Base-by-base conservation (phyloP, 2,113 vertebrate genomes). In the Callipepla squamata region DNA sequence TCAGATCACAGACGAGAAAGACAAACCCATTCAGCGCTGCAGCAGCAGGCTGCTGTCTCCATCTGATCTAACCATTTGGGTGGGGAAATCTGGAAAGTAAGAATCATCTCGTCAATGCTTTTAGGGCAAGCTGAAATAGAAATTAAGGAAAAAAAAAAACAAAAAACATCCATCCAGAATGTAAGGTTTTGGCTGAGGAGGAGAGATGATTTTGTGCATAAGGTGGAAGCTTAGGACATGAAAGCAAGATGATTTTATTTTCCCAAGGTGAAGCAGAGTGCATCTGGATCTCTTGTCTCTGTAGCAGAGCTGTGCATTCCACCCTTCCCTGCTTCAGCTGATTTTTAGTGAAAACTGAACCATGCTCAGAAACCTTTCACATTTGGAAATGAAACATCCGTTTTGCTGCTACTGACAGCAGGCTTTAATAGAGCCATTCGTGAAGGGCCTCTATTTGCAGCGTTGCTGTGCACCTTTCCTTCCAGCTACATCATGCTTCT, bases 21-120 rank as follows among this genome's bases (percentile, higher is more conserved):
- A 7, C 1, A 0, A 72, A 65, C 26, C 0, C 13, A 36, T 16
- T 23, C 6, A 23, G 44, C 4, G 12, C 13, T 53, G 4, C 30
- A 59, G 28, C 40, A 73, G 70, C 47, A 44, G 53, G 25, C 1
- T 0, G 32, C 32, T 58, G 55, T 34, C 12, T 55, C 38, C 51
- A 34, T 30, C 67, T 13, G 22, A 69, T 40, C 1, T 13, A 80
- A 70, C 3, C 8, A 38, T 15, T 74, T 47, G 30, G 9, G 11
- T n/a, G 16, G 23, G 30, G 32, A 55, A 70, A 58, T 80, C 7
- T 30, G 59, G 53, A 50, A 87, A 70, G 34, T 15, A 80, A 93
- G 80, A 30, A 58, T 3, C 16, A 55, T 2, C 18, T n/a, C 21
- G 50, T 9, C 28, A 79, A 50, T 1, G 15, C 40, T 85, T 92